A percentile compares a stretch with the other conserved stretches of the same genome.
Evolutionary conservation across 2,888 invertebrate species (phyloP).

Genomic region (Pammene aurita): DNA sequence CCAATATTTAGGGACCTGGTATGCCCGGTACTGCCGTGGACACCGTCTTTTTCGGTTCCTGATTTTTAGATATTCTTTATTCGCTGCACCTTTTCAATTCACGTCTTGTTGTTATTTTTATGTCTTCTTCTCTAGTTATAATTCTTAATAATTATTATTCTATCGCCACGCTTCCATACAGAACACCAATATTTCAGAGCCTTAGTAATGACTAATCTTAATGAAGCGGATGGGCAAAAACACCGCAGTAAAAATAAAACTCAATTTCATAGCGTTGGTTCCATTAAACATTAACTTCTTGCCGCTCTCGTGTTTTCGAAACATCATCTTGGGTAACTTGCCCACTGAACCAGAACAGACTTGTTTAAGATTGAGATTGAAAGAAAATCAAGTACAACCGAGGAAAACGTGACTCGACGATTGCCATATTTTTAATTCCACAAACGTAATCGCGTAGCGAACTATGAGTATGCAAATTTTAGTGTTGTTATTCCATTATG

Average conservation of each 20-base stretch:
- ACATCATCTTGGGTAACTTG: conserved; percentile 28
- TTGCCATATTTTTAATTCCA: conserved; percentile 34
- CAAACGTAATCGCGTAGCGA: conserved; percentile 28
- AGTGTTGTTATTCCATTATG: conserved; percentile 33
- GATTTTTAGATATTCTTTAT: too few species aligned
- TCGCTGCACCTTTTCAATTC: too few species aligned
- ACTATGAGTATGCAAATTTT: conserved; percentile 37
- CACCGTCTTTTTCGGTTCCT: too few species aligned
- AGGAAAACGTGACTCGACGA: conserved; percentile 32
- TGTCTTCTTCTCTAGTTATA: too few species aligned
- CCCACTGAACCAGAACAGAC: conserved; percentile 30
- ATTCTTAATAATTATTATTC: too few species aligned
- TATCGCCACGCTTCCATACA: conserved; percentile 3
- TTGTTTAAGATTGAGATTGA: conserved; percentile 25
- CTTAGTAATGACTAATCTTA: too few species aligned
- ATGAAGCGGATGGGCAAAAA: conserved; percentile 19
- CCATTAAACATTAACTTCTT: conserved; percentile 26
- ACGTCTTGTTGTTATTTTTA: too few species aligned
- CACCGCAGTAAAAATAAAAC: conserved; percentile 9
- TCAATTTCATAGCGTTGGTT: conserved; percentile 19
- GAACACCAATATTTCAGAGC: conserved; percentile 16
- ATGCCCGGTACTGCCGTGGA: too few species aligned
- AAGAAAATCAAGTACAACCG: conserved; percentile 28
- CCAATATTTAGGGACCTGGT: neutral
- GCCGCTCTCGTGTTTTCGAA: conserved; percentile 27